Base-by-base conservation (phyloP, 1,140 invertebrate species). In the Hyposmocoma kahamanoa region DNA sequence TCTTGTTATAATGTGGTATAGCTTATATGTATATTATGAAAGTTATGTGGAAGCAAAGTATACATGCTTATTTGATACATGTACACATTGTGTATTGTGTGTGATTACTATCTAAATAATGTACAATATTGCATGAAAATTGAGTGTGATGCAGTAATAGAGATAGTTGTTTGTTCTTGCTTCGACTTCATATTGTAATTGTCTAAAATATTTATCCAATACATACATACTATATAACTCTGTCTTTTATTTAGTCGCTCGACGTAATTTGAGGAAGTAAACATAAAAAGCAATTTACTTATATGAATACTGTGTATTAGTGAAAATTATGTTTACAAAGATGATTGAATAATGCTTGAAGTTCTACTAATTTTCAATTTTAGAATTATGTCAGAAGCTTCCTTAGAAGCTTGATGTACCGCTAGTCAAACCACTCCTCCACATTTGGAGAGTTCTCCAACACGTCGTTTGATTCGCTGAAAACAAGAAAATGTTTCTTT, bases 391-490 rank as follows among this genome's bases (percentile, higher is more conserved):
- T n/a, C n/a, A n/a, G n/a, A n/a, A n/a, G n/a, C n/a, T n/a, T n/a
- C n/a, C n/a, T n/a, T n/a, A n/a, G n/a, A n/a, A n/a, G n/a, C n/a
- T n/a, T n/a, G n/a, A n/a, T n/a, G n/a, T n/a, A 36, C 4, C 15
- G 32, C 32, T 72, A 85, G 68, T 85, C 81, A 65, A 85, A 83
- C 82, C 79, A 85, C 61, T 93, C 22, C 64, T 85, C 82, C 0
- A 85, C 82, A 67, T 83, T 83, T 28, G 92, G 92, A 1, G 93
- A 94, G 43, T 92, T 93, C 70, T 94, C 93, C 71, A 94, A 82
- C 13, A 94, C 88, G 67, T 94, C 93, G 73, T 94, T 94, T 1
- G 92, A 93, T 86, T 94, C 93, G 84, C 92, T 94, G 75, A 52
- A 91, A 90, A 61, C 70, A 67, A 67, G 67, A 51, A 61, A 69